A percentile compares a stretch with the other conserved stretches of the same genome.
phyloP scores from a whole-genome alignment of 2,113 vertebrate genomes.

The Calidris pugnax region DNA sequence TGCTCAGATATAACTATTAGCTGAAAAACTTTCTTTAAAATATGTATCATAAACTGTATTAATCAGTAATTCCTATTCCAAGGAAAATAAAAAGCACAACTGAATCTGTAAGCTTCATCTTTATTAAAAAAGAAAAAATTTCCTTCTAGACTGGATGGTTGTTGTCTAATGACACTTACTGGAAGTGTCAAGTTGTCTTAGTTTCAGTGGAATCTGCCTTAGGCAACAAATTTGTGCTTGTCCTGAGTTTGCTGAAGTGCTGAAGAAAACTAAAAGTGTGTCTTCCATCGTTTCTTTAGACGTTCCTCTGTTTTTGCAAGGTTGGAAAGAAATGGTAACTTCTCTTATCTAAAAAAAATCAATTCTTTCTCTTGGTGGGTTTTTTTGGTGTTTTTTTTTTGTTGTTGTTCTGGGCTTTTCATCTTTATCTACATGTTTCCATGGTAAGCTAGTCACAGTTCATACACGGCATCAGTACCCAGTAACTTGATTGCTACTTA shows the following conservation, averaged over 20 bases:
- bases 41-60: background rate
- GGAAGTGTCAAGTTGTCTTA: background rate
- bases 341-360: background rate
- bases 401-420: background rate
- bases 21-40: background rate
- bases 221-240: background rate
- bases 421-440: background rate
- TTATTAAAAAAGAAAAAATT: background rate
- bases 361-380: background rate
- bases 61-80: background rate
- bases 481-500: background rate
- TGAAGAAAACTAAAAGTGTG: background rate
- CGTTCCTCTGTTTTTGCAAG: background rate
- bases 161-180: background rate
- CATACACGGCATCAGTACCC: background rate
- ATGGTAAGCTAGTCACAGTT: background rate
- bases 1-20: background rate
- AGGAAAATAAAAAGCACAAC: background rate
- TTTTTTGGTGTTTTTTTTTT: too few relatives aligned
- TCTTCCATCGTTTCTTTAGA: background rate
- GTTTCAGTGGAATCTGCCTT: constrained; percentile 29
- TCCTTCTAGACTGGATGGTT: background rate
- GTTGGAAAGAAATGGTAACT: background rate
- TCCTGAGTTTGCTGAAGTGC: background rate
- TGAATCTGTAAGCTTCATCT: background rate